These are phyloP conservation scores for Chlorospingus semifuscus DNA, from an alignment of 2,797 vertebrate genomes.

Conservation along the genomic window DNA sequence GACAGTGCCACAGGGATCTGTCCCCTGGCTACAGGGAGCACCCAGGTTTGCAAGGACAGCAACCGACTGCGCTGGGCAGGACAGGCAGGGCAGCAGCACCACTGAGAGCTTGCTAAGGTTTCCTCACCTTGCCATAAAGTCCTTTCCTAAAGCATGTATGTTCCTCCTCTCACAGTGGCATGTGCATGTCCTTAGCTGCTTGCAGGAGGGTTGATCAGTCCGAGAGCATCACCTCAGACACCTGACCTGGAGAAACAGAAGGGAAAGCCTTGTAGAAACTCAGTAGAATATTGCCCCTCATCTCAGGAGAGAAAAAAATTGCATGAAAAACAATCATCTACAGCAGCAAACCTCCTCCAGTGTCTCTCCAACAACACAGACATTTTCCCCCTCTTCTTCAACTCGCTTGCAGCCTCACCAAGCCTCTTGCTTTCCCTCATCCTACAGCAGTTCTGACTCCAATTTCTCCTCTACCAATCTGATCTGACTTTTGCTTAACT, in stretches of 20 bases:
- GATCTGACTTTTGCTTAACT: not conserved
- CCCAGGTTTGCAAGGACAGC: fast-evolving
- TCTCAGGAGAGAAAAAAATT: not conserved
- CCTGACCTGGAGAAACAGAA: not conserved
- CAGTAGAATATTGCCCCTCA: not conserved
- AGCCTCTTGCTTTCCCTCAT: not conserved
- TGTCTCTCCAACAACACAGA: not conserved
- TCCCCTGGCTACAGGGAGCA: fast-evolving
- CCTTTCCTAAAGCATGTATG: not conserved
- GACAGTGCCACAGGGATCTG: fast-evolving
- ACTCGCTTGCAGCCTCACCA: not conserved
- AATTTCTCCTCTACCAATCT: not conserved
- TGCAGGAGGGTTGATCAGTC: not conserved
- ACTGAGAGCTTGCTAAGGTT: not conserved
- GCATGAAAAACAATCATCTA: not conserved
- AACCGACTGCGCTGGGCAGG: fast-evolving
- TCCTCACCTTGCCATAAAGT: not conserved
- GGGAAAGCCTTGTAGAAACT: not conserved
- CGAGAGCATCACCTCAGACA: not conserved
- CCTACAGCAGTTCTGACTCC: fast-evolving
- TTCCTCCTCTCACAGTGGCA: not conserved
- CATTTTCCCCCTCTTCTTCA: not conserved
- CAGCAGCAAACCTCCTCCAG: not conserved
- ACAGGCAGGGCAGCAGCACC: not conserved
- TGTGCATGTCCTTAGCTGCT: fast-evolving